phyloP scores from a whole-genome alignment of 2,797 vertebrate species.

The Anguilla anguilla region DNA sequence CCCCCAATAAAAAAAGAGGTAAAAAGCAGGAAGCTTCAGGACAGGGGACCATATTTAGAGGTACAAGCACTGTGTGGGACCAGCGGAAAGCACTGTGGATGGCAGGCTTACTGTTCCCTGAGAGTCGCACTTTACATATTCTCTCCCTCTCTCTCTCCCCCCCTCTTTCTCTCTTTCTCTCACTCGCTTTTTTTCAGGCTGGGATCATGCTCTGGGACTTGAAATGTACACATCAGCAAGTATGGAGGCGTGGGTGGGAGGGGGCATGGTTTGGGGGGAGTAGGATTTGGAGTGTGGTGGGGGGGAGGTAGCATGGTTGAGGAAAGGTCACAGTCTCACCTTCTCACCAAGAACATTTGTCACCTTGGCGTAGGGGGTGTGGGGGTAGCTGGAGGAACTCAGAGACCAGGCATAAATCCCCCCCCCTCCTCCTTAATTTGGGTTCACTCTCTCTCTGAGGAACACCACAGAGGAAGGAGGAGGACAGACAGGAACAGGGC shows the following conservation, averaged over 20 bases:
- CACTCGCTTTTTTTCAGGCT: not conserved
- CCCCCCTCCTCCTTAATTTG: not conserved
- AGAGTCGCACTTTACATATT: not conserved
- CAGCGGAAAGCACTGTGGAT: not conserved
- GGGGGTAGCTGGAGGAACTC: not conserved
- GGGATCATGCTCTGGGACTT: not conserved
- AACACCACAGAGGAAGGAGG: not conserved
- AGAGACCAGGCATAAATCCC: not conserved
- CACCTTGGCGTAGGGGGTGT: too few species aligned
- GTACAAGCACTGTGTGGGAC: not conserved
- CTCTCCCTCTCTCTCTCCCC: not conserved
- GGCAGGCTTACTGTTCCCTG: not conserved
- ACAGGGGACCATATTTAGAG: not conserved
- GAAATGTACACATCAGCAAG: not conserved
- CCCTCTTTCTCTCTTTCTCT: too few species aligned
- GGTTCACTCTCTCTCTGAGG: not conserved
- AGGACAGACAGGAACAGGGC: not conserved
- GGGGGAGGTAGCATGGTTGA: not conserved
- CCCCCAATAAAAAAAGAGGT: not conserved
- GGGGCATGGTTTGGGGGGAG: not conserved
- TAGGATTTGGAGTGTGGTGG: not conserved
- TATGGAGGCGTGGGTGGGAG: not conserved
- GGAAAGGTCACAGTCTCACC: not conserved
- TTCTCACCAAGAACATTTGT: conserved; percentile 12
- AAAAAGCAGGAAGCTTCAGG: not conserved